Conservation (phyloP, 2,113 vertebrate genomes). For the Actenoides lindsayi region DNA sequence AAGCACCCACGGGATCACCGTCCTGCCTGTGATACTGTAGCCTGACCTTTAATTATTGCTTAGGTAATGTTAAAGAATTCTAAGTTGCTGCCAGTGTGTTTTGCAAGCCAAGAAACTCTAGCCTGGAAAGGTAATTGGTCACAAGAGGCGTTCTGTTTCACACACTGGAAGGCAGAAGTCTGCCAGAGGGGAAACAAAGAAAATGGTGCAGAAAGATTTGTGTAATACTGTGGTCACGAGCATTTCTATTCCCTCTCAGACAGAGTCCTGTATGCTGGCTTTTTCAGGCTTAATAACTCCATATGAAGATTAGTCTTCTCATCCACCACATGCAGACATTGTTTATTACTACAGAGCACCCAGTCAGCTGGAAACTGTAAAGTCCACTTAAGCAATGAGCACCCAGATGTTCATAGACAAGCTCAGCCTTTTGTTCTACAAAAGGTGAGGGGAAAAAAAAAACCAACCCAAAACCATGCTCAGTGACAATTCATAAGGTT, state of each 20-base stretch:
- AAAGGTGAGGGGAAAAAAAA: neutral
- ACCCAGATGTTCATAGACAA: neutral
- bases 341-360: slow-evolving; percentile 14
- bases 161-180: slow-evolving; percentile 40
- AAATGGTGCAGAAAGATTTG: slow-evolving; percentile 28
- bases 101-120: slow-evolving; percentile 53
- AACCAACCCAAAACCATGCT: neutral
- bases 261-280: neutral
- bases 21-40: slow-evolving; percentile 18
- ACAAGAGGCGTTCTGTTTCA: slow-evolving; percentile 49
- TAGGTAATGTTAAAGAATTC: slow-evolving; percentile 56
- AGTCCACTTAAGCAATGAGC: neutral
- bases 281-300: slow-evolving; percentile 18
- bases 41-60: slow-evolving; percentile 48
- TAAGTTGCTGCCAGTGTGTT: slow-evolving; percentile 44
- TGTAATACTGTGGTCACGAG: neutral
- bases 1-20: neutral
- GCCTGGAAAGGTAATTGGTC: slow-evolving; percentile 48
- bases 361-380: neutral
- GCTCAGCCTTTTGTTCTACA: neutral
- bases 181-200: slow-evolving; percentile 60
- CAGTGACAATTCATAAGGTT: neutral
- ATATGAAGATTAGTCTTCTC: neutral
- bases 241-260: slow-evolving; percentile 1
- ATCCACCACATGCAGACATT: neutral